Conservation (phyloP, 2,113 vertebrate species). For the Excalfactoria chinensis region DNA sequence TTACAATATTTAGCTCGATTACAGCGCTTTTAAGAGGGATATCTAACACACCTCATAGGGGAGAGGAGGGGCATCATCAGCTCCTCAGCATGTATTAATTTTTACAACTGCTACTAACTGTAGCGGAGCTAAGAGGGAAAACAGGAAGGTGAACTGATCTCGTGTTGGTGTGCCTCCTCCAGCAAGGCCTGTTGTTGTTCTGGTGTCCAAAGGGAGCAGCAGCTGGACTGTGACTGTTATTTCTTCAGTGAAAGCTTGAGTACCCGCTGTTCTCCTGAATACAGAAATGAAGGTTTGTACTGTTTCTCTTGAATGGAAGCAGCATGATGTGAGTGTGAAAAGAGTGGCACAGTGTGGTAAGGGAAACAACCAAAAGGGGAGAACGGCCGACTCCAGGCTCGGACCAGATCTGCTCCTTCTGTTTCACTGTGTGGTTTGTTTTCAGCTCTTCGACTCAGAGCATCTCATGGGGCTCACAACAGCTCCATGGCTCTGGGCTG, state of each 20-base stretch:
- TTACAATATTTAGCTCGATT: slow-evolving; percentile 28
- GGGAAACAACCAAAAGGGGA: slow-evolving; percentile 17
- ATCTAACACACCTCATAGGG: neutral
- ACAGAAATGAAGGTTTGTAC: slow-evolving; percentile 32
- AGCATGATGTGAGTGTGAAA: slow-evolving; percentile 12
- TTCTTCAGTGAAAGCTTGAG: neutral
- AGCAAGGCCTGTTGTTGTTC: neutral
- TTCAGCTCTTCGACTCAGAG: neutral
- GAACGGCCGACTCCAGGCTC: slow-evolving; percentile 8
- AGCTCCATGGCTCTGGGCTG: neutral
- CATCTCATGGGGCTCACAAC: rapidly evolving
- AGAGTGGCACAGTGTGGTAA: slow-evolving; percentile 17
- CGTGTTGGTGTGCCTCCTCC: neutral
- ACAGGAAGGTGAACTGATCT: neutral
- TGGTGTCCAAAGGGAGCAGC: neutral
- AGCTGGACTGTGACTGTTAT: neutral
- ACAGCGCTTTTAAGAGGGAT: neutral
- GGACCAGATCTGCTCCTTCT: slow-evolving; percentile 5
- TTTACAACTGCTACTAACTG: neutral
- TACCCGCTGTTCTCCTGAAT: slow-evolving; percentile 27
- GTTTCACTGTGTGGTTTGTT: neutral
- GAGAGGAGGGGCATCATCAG: neutral
- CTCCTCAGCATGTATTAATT: neutral
- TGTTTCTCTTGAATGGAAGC: slow-evolving; percentile 60
- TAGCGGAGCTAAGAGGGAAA: neutral